These are phyloP conservation scores for Sphaeridia pumilis DNA, from an alignment of 2,888 invertebrate genomes.

Conservation along the genomic window DNA sequence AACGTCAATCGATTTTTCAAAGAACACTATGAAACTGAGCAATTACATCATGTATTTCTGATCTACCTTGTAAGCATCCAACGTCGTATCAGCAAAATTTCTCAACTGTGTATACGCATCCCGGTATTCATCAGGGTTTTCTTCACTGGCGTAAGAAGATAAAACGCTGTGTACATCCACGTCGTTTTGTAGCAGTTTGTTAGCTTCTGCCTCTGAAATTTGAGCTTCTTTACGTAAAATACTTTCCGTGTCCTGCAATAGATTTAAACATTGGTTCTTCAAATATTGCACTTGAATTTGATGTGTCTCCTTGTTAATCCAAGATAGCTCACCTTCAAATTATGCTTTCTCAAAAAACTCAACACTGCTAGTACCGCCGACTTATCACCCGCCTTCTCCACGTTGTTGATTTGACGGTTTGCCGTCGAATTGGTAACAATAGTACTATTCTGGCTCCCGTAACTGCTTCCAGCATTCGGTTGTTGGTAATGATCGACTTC, in stretches of 20 bases:
- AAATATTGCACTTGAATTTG: too few relatives aligned
- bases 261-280: background rate
- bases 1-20: background rate
- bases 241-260: conserved; percentile 64
- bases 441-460: too few relatives aligned
- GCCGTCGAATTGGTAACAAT: too few relatives aligned
- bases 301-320: too few relatives aligned
- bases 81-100: conserved; percentile 74
- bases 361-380: conserved; percentile 62
- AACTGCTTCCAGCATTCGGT: too few relatives aligned
- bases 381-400: too few relatives aligned
- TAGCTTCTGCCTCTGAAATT: conserved; percentile 51
- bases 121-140: conserved; percentile 81
- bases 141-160: conserved; percentile 72
- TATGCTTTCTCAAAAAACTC: conserved; percentile 75
- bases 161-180: conserved; percentile 73
- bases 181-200: conserved; percentile 53
- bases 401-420: too few relatives aligned
- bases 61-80: conserved; percentile 82
- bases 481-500: too few relatives aligned
- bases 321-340: conserved; percentile 68
- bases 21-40: too few relatives aligned
- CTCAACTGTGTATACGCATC: conserved; percentile 74
- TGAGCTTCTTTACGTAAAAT: conserved; percentile 74
- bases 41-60: too few relatives aligned